Percentiles rank a stretch among this genome's conserved stretches.
phyloP scores from a whole-genome alignment of 1,140 invertebrate genomes.

The Latrodectus geometricus region DNA sequence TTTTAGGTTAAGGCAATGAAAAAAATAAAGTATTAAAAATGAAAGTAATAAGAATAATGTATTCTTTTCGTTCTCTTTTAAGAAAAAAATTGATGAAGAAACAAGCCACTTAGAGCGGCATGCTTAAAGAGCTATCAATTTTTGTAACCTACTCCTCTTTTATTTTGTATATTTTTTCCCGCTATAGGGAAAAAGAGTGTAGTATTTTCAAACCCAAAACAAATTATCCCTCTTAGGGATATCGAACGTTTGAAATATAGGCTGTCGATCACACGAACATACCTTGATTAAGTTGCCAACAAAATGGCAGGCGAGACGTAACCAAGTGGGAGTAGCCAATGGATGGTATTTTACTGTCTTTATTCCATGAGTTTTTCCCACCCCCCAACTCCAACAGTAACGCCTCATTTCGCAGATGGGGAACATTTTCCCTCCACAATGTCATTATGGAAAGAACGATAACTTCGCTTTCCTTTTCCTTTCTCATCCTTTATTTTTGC shows the following conservation, averaged over 20 bases:
- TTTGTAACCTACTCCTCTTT: too few relatives aligned
- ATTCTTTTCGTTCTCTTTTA: too few relatives aligned
- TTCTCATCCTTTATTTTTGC: neutral
- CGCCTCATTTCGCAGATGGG: neutral
- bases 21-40: too few relatives aligned
- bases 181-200: too few relatives aligned
- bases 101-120: too few relatives aligned
- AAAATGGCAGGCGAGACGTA: neutral
- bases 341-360: neutral
- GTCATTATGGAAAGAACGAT: neutral
- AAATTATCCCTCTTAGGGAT: neutral
- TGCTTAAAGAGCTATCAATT: too few relatives aligned
- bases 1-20: too few relatives aligned
- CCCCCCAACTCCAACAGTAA: neutral
- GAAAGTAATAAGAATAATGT: too few relatives aligned
- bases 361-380: too few relatives aligned
- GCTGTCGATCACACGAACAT: neutral
- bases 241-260: neutral
- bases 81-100: too few relatives aligned
- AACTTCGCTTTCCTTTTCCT: neutral
- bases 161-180: too few relatives aligned
- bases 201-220: neutral
- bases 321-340: neutral
- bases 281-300: neutral
- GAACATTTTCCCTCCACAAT: neutral